phyloP scores from a whole-genome alignment of 2,113 vertebrate species.

The Propithecus coquereli region DNA sequence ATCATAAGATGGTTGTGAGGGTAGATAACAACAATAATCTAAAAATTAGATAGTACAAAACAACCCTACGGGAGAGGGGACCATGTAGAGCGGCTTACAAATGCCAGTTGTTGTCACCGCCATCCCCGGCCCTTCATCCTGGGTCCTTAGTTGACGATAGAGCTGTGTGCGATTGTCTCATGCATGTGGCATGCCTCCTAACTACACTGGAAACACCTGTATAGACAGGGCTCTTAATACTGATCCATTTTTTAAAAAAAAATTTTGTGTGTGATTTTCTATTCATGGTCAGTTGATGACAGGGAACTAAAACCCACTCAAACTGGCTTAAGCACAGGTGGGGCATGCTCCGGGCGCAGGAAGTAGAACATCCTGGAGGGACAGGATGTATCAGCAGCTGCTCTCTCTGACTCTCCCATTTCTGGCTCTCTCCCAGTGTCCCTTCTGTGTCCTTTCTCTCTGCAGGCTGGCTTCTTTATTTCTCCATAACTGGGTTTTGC shows the following conservation, averaged over 20 bases:
- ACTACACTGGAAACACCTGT: not conserved
- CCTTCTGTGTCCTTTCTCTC: not conserved
- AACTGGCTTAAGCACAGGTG: not conserved
- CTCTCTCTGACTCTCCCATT: not conserved
- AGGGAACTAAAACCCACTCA: not conserved
- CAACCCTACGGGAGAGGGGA: not conserved
- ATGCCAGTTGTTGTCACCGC: not conserved
- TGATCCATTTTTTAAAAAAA: not conserved
- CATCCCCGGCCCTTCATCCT: not conserved
- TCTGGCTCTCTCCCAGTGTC: not conserved
- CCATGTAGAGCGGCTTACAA: not conserved
- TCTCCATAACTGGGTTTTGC: not conserved
- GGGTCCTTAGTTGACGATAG: not conserved
- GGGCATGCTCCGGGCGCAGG: not conserved
- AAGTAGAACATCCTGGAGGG: not conserved
- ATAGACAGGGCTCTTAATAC: not conserved
- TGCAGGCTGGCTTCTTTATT: not conserved
- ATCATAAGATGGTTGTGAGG: not conserved
- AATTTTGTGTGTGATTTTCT: not conserved
- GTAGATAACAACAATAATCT: not conserved
- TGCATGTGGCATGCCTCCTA: not conserved
- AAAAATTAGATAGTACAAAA: not conserved
- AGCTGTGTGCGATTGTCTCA: not conserved
- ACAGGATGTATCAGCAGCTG: accelerated
- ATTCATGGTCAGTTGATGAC: not conserved